A percentile compares a stretch with the other conserved stretches of the same genome.
Evolutionary conservation across 1,140 invertebrate species (phyloP).

Genomic region (Paramacrobiotus metropolitanus): DNA sequence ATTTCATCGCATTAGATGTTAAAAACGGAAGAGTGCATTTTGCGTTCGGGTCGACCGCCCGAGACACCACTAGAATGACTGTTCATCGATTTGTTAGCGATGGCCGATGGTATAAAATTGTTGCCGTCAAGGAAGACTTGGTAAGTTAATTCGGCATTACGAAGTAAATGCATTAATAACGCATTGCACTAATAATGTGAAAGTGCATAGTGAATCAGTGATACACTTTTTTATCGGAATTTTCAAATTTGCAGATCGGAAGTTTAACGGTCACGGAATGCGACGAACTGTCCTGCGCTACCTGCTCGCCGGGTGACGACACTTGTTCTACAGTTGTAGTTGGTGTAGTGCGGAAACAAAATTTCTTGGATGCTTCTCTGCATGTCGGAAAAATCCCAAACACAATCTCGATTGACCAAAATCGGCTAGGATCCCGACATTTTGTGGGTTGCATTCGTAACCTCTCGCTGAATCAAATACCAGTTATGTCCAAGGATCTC

Average conservation of each 20-base stretch:
- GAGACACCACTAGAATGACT: constrained; percentile 13
- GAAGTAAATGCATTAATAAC: no score
- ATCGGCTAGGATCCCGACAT: background rate
- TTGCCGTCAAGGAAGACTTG: constrained; percentile 50
- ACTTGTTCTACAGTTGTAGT: background rate
- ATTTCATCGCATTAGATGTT: background rate
- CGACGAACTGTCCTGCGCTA: background rate
- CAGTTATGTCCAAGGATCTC: background rate
- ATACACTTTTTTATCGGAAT: no score
- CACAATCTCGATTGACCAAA: background rate
- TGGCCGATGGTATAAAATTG: constrained; percentile 70
- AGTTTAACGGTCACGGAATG: background rate
- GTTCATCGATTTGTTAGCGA: constrained; percentile 46
- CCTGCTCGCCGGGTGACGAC: background rate
- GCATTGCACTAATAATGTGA: no score
- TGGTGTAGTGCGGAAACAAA: background rate
- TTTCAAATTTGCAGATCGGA: background rate
- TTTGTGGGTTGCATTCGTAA: background rate
- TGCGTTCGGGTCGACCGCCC: background rate
- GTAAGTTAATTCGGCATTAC: background rate
- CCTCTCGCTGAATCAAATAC: background rate
- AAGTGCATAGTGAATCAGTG: no score
- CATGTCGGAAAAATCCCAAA: background rate
- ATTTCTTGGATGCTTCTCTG: background rate
- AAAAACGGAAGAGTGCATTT: background rate